These are phyloP conservation scores for Drosophila anomalipes DNA, from an alignment of 2,888 invertebrate species.

Conservation along the genomic window DNA sequence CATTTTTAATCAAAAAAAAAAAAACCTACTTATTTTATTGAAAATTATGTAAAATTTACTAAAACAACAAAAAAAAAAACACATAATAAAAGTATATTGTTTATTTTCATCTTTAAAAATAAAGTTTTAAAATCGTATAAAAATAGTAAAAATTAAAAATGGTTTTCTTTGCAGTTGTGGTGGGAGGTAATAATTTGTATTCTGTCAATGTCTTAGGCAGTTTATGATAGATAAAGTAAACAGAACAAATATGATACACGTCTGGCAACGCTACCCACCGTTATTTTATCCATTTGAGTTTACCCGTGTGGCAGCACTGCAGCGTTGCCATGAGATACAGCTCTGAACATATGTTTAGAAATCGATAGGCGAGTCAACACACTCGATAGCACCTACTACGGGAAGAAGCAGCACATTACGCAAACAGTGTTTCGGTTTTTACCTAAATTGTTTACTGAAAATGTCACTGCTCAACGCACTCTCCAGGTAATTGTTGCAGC, in stretches of 20 bases:
- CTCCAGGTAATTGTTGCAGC: slow-evolving; percentile 60
- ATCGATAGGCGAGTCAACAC: slow-evolving; percentile 17
- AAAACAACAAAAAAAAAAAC: slow-evolving; percentile 69
- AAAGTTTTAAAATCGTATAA: slow-evolving; percentile 86
- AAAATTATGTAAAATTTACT: slow-evolving; percentile 80
- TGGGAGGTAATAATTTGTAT: no score
- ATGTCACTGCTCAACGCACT: slow-evolving; percentile 73
- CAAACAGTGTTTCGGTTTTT: slow-evolving; percentile 45
- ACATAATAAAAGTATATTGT: slow-evolving; percentile 84
- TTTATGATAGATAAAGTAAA: background rate
- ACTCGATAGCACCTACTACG: background rate
- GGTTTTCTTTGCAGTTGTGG: slow-evolving; percentile 20
- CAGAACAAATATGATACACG: background rate
- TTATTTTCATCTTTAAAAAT: slow-evolving; percentile 86
- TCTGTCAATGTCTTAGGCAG: background rate
- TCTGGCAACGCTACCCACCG: background rate
- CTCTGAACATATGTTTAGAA: slow-evolving; percentile 17
- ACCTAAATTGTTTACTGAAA: slow-evolving; percentile 47
- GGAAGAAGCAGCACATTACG: slow-evolving; percentile 62
- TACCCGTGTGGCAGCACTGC: slow-evolving; percentile 5
- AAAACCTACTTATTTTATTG: slow-evolving; percentile 75
- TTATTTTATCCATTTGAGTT: background rate
- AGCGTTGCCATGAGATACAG: background rate
- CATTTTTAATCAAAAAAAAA: slow-evolving; percentile 84
- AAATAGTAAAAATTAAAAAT: slow-evolving; percentile 77